Evolutionary conservation across 2,888 invertebrate genomes (phyloP).

Genomic region (Drosophila falleni): DNA sequence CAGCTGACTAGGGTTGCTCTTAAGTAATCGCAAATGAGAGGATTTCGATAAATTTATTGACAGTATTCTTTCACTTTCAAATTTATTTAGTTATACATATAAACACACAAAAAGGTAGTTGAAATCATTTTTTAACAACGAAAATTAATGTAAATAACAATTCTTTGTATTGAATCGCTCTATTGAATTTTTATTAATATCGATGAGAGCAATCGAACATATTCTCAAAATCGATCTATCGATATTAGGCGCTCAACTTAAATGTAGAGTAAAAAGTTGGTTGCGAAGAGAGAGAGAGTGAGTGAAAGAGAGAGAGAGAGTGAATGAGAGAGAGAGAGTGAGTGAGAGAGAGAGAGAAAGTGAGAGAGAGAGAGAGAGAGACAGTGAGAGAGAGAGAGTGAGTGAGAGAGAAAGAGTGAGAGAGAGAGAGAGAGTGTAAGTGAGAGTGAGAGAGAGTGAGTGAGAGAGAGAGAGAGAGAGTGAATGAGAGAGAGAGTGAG

Average conservation of each 20-base stretch:
- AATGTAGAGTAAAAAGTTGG: neutral
- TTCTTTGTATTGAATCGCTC: neutral
- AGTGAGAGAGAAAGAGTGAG: too few species aligned
- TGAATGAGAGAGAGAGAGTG: too few species aligned
- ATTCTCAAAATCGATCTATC: neutral
- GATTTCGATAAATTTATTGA: constrained; percentile 27
- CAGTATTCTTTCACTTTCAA: neutral
- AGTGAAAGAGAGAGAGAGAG: too few species aligned
- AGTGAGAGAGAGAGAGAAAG: too few species aligned
- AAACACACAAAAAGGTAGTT: neutral
- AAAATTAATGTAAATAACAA: neutral
- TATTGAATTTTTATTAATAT: neutral
- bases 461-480: too few species aligned
- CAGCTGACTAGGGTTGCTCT: constrained; percentile 60
- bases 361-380: too few species aligned
- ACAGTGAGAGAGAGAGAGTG: too few species aligned
- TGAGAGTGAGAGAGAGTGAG: too few species aligned
- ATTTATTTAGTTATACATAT: neutral
- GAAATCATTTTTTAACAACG: neutral
- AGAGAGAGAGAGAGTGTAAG: too few species aligned
- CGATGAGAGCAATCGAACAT: neutral
- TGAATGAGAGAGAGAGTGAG: too few species aligned
- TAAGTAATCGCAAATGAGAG: constrained; percentile 33
- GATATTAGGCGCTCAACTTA: neutral
- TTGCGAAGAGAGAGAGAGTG: too few species aligned